Percentiles rank a stretch among this genome's conserved stretches.
phyloP scores from a whole-genome alignment of 2,888 invertebrate species.

The Drosophila atripex region DNA sequence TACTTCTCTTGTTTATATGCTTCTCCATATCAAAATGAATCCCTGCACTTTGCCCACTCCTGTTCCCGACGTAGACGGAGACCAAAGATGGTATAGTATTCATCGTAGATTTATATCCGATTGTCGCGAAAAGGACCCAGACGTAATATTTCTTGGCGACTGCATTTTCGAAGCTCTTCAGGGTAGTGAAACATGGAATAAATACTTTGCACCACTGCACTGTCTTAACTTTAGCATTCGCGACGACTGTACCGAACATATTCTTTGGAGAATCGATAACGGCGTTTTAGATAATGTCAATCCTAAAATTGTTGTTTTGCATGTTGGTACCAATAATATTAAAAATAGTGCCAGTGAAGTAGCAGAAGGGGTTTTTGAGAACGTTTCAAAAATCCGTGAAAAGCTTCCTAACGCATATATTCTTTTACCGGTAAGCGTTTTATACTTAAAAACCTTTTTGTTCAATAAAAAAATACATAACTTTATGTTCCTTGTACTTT shows the following conservation, averaged over 20 bases:
- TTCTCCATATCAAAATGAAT: too few relatives aligned
- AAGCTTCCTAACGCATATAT: constrained; percentile 92
- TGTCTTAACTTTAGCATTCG: constrained; percentile 94
- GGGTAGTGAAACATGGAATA: constrained; percentile 94
- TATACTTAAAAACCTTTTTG: not conserved
- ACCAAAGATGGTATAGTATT: constrained; percentile 86
- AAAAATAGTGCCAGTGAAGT: constrained; percentile 91
- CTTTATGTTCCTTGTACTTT: constrained; percentile 5
- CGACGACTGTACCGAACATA: constrained; percentile 93
- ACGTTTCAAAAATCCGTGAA: constrained; percentile 89
- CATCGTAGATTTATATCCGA: constrained; percentile 93
- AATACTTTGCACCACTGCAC: constrained; percentile 95
- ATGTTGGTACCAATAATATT: constrained; percentile 95
- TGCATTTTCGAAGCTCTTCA: constrained; percentile 92
- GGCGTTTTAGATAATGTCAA: constrained; percentile 95
- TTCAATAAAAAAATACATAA: not conserved
- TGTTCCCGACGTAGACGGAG: constrained; percentile 91
- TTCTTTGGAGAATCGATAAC: constrained; percentile 94
- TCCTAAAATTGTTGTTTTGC: constrained; percentile 94
- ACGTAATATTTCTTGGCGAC: constrained; percentile 96
- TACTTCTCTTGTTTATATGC: too few relatives aligned
- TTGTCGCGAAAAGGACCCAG: constrained; percentile 95
- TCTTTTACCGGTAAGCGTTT: constrained; percentile 90
- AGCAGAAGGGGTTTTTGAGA: constrained; percentile 91
- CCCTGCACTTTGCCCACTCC: too few relatives aligned